phyloP scores from a whole-genome alignment of 2,888 invertebrate genomes.

The Athetis lepigone region DNA sequence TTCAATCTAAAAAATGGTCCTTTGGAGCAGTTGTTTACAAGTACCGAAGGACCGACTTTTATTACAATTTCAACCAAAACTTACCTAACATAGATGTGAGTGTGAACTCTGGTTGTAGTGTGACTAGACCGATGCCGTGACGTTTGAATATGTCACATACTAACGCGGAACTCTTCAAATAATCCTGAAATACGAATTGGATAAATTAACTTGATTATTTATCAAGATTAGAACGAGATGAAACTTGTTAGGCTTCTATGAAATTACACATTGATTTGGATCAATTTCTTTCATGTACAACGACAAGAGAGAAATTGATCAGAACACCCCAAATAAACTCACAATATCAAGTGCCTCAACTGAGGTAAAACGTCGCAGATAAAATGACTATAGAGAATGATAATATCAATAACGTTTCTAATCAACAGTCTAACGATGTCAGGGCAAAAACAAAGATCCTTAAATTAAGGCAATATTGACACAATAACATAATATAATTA shows the following conservation, averaged over 20 bases:
- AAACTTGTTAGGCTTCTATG: slow-evolving; percentile 13
- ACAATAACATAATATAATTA: slow-evolving; percentile 24
- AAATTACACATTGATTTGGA: slow-evolving; percentile 9
- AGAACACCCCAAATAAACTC: background rate
- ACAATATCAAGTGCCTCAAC: background rate
- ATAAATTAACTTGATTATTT: background rate
- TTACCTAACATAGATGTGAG: slow-evolving; percentile 76
- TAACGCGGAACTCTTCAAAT: slow-evolving; percentile 85
- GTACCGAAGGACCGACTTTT: background rate
- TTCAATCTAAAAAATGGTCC: background rate
- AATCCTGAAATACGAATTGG: slow-evolving; percentile 75
- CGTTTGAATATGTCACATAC: slow-evolving; percentile 94
- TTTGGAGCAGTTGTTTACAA: background rate
- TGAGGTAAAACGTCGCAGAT: background rate
- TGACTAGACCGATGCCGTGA: slow-evolving; percentile 95
- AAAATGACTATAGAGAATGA: background rate
- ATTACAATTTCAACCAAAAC: slow-evolving; percentile 1
- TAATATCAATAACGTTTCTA: background rate
- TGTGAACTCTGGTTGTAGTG: slow-evolving; percentile 96
- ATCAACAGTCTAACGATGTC: slow-evolving; percentile 16
- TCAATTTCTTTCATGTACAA: no score
- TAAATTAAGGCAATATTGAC: slow-evolving; percentile 27
- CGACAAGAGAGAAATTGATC: slow-evolving; percentile 1
- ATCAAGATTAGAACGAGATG: slow-evolving; percentile 1
- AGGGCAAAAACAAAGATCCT: slow-evolving; percentile 28